These are phyloP conservation scores for Dione juno DNA, from an alignment of 2,888 invertebrate species.

Conservation along the genomic window DNA sequence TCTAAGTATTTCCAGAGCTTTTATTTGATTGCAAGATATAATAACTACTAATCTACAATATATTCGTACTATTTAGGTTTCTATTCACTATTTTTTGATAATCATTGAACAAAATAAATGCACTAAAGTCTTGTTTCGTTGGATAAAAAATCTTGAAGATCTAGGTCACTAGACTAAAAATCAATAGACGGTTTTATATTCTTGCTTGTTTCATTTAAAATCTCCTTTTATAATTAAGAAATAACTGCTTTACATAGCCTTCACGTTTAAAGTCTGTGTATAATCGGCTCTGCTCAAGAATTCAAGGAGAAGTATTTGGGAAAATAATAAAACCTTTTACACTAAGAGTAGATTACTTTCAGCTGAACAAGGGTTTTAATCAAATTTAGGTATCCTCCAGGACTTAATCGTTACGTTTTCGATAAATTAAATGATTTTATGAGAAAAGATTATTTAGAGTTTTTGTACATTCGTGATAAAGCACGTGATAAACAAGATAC, in stretches of 20 bases:
- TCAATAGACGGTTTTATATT: not conserved
- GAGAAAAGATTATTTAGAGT: not conserved
- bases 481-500: not conserved
- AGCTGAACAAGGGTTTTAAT: conserved; percentile 34
- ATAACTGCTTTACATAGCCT: conserved; percentile 12
- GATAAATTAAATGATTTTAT: conserved; percentile 30
- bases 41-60: too few species aligned
- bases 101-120: too few species aligned
- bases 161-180: not conserved
- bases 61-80: too few species aligned
- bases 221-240: conserved; percentile 1
- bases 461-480: not conserved
- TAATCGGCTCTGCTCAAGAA: conserved; percentile 9
- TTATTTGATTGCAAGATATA: too few species aligned
- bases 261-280: conserved; percentile 3
- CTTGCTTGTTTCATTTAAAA: not conserved
- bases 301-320: conserved; percentile 18
- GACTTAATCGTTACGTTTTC: conserved; percentile 25
- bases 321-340: conserved; percentile 30
- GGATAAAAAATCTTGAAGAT: not conserved
- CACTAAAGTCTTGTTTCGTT: too few species aligned
- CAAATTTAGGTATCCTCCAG: conserved; percentile 25
- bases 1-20: too few species aligned
- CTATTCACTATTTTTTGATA: too few species aligned
- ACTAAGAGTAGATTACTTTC: conserved; percentile 32